These are phyloP conservation scores for Coreius guichenoti DNA, from an alignment of 2,797 vertebrate species.

Conservation along the genomic window DNA sequence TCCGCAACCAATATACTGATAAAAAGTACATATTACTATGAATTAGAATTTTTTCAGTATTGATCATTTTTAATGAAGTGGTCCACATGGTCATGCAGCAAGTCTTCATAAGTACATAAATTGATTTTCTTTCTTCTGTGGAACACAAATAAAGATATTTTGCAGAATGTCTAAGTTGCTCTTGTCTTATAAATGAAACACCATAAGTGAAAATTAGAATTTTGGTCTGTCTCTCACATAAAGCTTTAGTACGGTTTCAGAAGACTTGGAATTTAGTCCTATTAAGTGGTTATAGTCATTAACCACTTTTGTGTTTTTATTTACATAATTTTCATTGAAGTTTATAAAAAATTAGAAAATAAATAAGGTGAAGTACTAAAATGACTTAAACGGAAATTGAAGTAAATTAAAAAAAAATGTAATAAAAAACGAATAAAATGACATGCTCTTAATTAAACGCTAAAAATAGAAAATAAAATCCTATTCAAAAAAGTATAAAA, in stretches of 20 bases:
- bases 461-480: not conserved
- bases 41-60: not conserved
- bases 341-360: too few species aligned
- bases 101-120: not conserved
- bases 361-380: not conserved
- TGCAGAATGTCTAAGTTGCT: not conserved
- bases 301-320: not conserved
- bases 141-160: not conserved
- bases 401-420: not conserved
- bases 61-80: not conserved
- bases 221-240: not conserved
- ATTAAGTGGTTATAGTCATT: not conserved
- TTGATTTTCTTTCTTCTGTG: not conserved
- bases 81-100: not conserved
- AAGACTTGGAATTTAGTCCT: not conserved
- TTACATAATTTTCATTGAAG: not conserved
- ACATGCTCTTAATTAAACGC: not conserved
- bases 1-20: not conserved
- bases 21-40: not conserved
- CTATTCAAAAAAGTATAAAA: not conserved
- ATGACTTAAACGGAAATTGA: too few species aligned
- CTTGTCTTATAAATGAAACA: not conserved
- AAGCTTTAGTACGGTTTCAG: not conserved
- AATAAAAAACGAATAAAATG: not conserved
- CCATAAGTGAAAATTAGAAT: not conserved